Evolutionary conservation across 2,888 invertebrate species (phyloP).

Genomic region (Teinopalpus imperialis): DNA sequence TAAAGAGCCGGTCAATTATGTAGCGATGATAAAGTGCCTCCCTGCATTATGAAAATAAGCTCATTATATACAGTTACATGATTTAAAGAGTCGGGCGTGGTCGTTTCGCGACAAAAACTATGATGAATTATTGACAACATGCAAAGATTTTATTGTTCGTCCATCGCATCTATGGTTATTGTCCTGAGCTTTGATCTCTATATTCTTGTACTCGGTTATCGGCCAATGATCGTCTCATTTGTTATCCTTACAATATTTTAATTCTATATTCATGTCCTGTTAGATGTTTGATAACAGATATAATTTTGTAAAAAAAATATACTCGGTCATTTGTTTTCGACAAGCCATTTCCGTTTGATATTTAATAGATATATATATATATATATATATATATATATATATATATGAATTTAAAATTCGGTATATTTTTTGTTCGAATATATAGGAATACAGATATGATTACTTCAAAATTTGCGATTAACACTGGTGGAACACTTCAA

Average conservation of each 20-base stretch:
- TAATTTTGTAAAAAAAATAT: no score
- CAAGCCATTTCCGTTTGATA: no score
- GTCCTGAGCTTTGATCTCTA: constrained; percentile 16
- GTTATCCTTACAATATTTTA: constrained; percentile 15
- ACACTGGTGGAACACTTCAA: no score
- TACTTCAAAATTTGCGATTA: no score
- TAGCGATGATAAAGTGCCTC: constrained; percentile 34
- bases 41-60: constrained; percentile 35
- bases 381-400: no score
- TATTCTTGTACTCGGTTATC: constrained; percentile 44
- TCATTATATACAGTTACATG: constrained; percentile 58
- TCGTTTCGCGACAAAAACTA: constrained; percentile 61
- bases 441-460: no score
- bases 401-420: no score
- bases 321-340: no score
- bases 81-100: constrained; percentile 45
- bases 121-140: constrained; percentile 63
- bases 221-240: constrained; percentile 29
- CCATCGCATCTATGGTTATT: constrained; percentile 40
- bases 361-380: no score
- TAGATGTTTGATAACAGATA: background rate
- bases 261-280: background rate
- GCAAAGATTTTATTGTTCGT: constrained; percentile 55
- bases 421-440: no score
- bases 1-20: constrained; percentile 32